phyloP scores from a whole-genome alignment of 2,797 vertebrate genomes.

The Apodemus agrarius region DNA sequence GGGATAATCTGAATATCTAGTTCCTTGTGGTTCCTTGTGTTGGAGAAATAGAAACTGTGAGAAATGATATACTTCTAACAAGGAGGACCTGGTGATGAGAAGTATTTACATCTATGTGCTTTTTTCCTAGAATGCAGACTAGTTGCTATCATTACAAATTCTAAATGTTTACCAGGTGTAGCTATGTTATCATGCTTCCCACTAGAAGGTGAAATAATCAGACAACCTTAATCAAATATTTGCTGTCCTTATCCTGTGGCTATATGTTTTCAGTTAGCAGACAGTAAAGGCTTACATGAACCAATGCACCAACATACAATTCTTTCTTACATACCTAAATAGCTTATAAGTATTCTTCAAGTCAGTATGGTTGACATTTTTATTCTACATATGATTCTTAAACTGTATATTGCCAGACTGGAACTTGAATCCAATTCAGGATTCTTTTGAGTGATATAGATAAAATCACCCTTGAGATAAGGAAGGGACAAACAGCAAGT shows the following conservation, averaged over 20 bases:
- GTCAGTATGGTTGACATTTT: constrained; percentile 70
- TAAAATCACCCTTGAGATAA: constrained; percentile 58
- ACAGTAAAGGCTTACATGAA: neutral
- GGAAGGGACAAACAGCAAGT: neutral
- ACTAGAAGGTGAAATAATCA: constrained; percentile 32
- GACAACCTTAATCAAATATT: constrained; percentile 11
- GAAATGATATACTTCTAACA: neutral
- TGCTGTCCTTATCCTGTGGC: neutral
- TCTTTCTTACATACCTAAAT: constrained; percentile 45
- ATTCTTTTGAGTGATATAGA: constrained; percentile 50
- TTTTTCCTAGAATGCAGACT: neutral
- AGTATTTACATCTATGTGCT: neutral
- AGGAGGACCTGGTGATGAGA: neutral
- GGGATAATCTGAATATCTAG: neutral
- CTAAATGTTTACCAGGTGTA: neutral
- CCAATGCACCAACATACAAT: neutral
- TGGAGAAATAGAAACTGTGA: neutral
- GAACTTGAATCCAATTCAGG: constrained; percentile 38
- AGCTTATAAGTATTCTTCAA: constrained; percentile 70
- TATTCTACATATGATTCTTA: constrained; percentile 69
- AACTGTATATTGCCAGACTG: constrained; percentile 58
- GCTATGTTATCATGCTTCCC: constrained; percentile 30
- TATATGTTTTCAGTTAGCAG: neutral
- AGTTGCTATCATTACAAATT: neutral
- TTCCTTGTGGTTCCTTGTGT: neutral